A percentile compares a stretch with the other conserved stretches of the same genome.
Evolutionary conservation across 2,888 invertebrate species (phyloP).

Genomic region (Argyresthia albistria): DNA sequence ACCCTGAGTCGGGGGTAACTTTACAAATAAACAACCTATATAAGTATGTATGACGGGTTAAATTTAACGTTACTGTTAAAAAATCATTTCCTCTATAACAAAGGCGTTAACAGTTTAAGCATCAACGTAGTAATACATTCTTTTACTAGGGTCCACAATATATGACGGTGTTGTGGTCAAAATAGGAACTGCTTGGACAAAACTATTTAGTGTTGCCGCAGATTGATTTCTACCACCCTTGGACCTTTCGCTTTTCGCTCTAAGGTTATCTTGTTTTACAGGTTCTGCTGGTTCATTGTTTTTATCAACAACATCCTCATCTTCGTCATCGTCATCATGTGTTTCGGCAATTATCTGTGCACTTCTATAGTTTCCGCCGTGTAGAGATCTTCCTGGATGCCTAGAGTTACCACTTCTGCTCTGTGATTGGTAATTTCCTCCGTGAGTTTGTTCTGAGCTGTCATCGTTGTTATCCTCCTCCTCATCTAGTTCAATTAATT

Average conservation of each 20-base stretch:
- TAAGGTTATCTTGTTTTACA: constrained; percentile 4
- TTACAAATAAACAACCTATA: too few relatives aligned
- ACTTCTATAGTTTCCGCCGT: constrained; percentile 59
- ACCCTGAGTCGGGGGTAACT: too few relatives aligned
- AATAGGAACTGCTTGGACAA: constrained; percentile 47
- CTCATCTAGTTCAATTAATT: constrained; percentile 1
- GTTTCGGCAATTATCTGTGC: constrained; percentile 27
- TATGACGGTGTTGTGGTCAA: constrained; percentile 48
- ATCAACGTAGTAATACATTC: constrained; percentile 65
- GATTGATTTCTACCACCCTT: constrained; percentile 30
- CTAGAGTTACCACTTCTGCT: neutral
- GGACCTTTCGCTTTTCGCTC: constrained; percentile 14
- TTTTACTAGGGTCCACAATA: constrained; percentile 63
- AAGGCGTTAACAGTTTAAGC: constrained; percentile 10
- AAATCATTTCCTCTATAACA: too few relatives aligned
- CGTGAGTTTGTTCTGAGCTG: neutral
- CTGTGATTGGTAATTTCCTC: neutral
- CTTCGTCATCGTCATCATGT: too few relatives aligned
- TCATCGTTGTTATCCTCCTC: neutral
- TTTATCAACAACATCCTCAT: constrained; percentile 12
- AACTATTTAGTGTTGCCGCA: constrained; percentile 45
- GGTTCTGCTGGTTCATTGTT: neutral
- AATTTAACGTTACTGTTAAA: too few relatives aligned
- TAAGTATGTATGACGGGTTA: too few relatives aligned
- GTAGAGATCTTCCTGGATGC: constrained; percentile 21